Percentiles rank a stretch among this genome's conserved stretches.
Conservation (phyloP, 2,888 invertebrate species). For the Ditula angustiorana region DNA sequence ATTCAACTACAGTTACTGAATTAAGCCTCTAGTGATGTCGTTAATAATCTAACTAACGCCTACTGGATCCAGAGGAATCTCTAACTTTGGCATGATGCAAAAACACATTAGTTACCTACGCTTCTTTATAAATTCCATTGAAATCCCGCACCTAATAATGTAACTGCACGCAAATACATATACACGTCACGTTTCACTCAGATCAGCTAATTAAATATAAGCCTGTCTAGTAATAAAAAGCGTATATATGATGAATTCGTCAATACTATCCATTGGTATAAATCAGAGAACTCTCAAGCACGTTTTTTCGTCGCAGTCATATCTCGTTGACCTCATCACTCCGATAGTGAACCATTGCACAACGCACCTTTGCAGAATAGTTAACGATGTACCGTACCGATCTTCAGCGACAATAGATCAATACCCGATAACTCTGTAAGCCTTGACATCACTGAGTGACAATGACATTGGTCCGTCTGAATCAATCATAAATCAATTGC, state of each 20-base stretch:
- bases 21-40: slow-evolving; percentile 13
- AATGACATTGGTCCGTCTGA: slow-evolving; percentile 51
- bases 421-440: slow-evolving; percentile 46
- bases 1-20: slow-evolving; percentile 27
- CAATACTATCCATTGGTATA: slow-evolving; percentile 22
- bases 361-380: slow-evolving; percentile 59
- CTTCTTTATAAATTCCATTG: background rate
- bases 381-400: slow-evolving; percentile 63
- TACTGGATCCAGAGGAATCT: slow-evolving; percentile 18
- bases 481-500: slow-evolving; percentile 40
- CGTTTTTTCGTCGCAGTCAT: slow-evolving; percentile 39
- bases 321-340: slow-evolving; percentile 63
- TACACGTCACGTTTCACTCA: slow-evolving; percentile 1
- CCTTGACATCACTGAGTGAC: slow-evolving; percentile 54
- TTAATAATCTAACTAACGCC: slow-evolving; percentile 17
- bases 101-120: background rate
- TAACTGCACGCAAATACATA: background rate
- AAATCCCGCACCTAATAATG: slow-evolving; percentile 1
- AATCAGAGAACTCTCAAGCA: slow-evolving; percentile 27
- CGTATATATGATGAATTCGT: slow-evolving; percentile 7
- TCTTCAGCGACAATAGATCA: slow-evolving; percentile 62
- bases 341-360: slow-evolving; percentile 42
- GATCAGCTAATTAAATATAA: background rate
- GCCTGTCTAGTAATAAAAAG: slow-evolving; percentile 2
- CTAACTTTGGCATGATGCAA: slow-evolving; percentile 14